phyloP scores from a whole-genome alignment of 2,797 vertebrate species.

The Pangasius mekongensis region DNA sequence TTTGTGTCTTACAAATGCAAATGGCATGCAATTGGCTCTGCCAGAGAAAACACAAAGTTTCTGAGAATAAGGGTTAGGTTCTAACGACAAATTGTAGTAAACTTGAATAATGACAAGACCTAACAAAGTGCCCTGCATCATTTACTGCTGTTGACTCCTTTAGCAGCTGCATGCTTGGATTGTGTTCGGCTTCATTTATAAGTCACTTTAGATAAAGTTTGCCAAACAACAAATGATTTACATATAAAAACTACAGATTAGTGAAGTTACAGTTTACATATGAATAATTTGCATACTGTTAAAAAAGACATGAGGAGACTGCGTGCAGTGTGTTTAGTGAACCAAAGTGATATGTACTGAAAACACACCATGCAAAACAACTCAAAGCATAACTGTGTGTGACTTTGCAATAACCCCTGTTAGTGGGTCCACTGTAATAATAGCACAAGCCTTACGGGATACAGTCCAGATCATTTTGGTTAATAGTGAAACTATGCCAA shows the following conservation, averaged over 20 bases:
- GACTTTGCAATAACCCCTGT: background rate
- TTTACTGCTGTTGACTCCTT: background rate
- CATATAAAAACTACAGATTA: background rate
- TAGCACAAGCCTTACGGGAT: background rate
- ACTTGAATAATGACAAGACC: background rate
- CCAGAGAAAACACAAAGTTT: background rate
- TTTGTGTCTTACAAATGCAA: background rate
- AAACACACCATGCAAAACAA: conserved; percentile 1
- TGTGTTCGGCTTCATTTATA: background rate
- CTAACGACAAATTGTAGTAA: background rate
- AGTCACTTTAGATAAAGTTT: background rate
- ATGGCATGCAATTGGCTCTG: background rate
- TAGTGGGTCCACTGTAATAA: background rate
- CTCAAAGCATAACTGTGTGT: background rate
- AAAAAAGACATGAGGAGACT: background rate
- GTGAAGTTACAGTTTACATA: background rate
- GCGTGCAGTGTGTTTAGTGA: background rate
- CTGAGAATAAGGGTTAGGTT: background rate
- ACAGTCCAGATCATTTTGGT: background rate
- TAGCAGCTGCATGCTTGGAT: background rate
- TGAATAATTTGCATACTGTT: background rate
- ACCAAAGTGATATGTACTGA: background rate
- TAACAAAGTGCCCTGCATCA: background rate
- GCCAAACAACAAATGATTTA: background rate
- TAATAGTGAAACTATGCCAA: conserved; percentile 8